Base-by-base conservation (phyloP, 2,888 invertebrate genomes). In the Acrocera orbiculus region DNA sequence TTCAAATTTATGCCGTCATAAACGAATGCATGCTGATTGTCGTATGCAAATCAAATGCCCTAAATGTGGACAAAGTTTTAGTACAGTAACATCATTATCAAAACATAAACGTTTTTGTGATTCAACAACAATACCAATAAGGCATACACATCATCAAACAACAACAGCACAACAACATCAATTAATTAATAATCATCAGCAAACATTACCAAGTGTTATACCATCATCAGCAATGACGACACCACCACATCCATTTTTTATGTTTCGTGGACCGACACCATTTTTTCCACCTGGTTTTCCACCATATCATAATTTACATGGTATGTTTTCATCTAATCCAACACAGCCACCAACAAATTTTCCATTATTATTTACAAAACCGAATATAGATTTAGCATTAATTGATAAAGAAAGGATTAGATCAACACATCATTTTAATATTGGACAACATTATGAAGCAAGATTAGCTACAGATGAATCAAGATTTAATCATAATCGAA, bases 1-100 rank as follows among this genome's bases (percentile, higher is more conserved):
- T 62, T 96, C 95, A 24, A 99, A 98, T 61, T 69, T 99, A 52
- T 98, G 98, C 56, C 81, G 98, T n/a, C 98, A 98, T 66, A 93
- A 90, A 56, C 86, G 96, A 37, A 95, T 96, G 90, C 98, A 98
- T 68, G 78, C 82, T 34, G 83, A 87, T 54, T 96, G 95, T 59
- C 80, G 90, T 49, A 81, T 81, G 62, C 79, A 83, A 54, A 85
- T 87, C 52, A 90, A 89, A 65, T 96, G 95, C 63, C 75, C 70
- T 50, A 90, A 92, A 70, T 96, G 95, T 55, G 79, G 81, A 16
- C 87, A 92, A 54, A 78, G 82, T 20, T 96, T 95, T 63, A 80
- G 79, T 37, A 90, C 92, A 1, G 78, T 80, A 38, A 86, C 90
- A 3, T 85, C 90, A 17, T 67, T 96, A 31, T 77, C 87, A 43